Percentiles rank a stretch among this genome's conserved stretches.
Conservation (phyloP, 2,888 invertebrate species). For the Amphipyra berbera region DNA sequence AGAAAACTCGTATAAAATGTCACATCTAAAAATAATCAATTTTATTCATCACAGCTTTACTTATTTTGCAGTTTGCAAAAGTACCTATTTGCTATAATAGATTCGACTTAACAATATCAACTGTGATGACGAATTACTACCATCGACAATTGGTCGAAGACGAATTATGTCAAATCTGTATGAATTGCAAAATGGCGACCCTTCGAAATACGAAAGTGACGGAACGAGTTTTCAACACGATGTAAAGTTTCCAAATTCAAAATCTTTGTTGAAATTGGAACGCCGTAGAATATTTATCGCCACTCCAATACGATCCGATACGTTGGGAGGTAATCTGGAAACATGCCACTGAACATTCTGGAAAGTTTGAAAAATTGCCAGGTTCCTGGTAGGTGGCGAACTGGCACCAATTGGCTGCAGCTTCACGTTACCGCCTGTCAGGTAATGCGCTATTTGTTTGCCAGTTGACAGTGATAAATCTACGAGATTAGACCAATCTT, state of each 20-base stretch:
- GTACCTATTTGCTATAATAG: not conserved
- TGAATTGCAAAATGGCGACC: conserved; percentile 4
- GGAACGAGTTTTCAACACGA: conserved; percentile 28
- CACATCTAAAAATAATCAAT: too few relatives aligned
- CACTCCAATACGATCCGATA: conserved; percentile 25
- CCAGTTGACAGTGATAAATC: conserved; percentile 47
- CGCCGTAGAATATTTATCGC: conserved; percentile 28
- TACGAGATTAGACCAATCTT: conserved; percentile 9
- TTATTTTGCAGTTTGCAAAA: not conserved
- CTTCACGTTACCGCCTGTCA: conserved; percentile 21
- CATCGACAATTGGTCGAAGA: too few relatives aligned
- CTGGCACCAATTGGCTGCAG: conserved; percentile 46
- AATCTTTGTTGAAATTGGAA: conserved; percentile 42
- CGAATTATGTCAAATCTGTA: not conserved
- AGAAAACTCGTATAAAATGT: too few relatives aligned
- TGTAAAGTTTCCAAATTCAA: conserved; percentile 37
- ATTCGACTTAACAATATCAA: not conserved
- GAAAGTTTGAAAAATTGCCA: conserved; percentile 42
- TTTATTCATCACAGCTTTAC: too few relatives aligned
- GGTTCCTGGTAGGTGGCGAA: conserved; percentile 17
- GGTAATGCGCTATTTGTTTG: conserved; percentile 50
- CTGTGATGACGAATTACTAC: not conserved
- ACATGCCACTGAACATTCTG: conserved; percentile 16
- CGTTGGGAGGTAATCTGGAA: conserved; percentile 32
- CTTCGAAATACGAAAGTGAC: not conserved